Evolutionary conservation across 92 coral and sea anemone genomes (phyloP), one percentile per base, ranked within the genome.

Genomic region (Heteractis magnifica): DNA sequence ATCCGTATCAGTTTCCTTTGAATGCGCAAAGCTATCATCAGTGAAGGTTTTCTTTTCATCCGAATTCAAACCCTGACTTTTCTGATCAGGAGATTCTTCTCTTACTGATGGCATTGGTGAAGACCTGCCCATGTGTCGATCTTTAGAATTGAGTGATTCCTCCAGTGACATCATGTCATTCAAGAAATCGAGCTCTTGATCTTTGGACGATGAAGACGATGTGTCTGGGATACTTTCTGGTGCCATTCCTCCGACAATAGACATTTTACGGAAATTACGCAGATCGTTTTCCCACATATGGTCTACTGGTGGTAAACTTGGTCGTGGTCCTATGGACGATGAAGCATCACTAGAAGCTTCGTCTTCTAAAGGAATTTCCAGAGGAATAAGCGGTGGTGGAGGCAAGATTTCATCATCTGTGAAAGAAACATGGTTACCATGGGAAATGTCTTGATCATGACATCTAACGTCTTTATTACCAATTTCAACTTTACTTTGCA

Each of bases 121-220:
- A 26, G 73, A 68, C 23, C 15, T 68, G 9, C 10, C 73, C 73
- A 7, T 68, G 13, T 68, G 44, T 10, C 11, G 73, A 23, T 21
- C 7, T 11, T 23, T 68, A 8, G 49, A 68, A 74, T 53, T 76
- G 21, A 82, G 73, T 20, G 82, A 83, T 71, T 91, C 92, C 59
- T 91, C 91, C 44, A 93, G 20, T 20, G 72, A 56, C 84, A 89
- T 82, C 82, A 91, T 84, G 51, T 91, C 91, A 81, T 91, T 84
- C 71, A 93, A 52, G 56, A 86, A 64, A 51, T 83, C 94, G 34
- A 89, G 92, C 75, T 93, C 88, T 71, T 85, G 88, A n/a, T 85
- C 88, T 53, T 85, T 85, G 65, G 88, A 85, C n/a, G 88, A 85
- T n/a, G 83, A 53, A 13, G 87, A 85, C 1, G 88, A 85, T 6